Evolutionary conservation across 2,113 vertebrate species (phyloP).

Genomic region (Desmodus rotundus): DNA sequence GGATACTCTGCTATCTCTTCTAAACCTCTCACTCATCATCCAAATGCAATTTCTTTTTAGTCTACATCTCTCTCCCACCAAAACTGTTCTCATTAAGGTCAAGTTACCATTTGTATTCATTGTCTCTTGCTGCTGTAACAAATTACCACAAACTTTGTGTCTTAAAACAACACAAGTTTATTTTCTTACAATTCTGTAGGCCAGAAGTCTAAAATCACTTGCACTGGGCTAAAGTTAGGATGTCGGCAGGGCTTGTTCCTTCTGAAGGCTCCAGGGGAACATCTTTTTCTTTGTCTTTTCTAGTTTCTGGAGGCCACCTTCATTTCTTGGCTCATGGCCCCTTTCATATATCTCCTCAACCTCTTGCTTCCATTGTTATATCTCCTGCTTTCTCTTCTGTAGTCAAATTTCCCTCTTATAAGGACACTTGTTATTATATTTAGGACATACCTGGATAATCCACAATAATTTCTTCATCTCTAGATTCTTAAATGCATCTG

Average conservation of each 20-base stretch:
- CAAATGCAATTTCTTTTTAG: neutral
- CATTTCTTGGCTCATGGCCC: neutral
- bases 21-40: neutral
- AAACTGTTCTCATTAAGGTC: neutral
- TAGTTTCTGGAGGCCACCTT: neutral
- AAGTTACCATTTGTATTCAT: neutral
- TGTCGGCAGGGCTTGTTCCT: neutral
- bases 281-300: neutral
- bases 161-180: neutral
- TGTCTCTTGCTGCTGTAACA: constrained; percentile 16
- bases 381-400: neutral
- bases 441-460: neutral
- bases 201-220: constrained; percentile 1
- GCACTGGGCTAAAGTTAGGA: neutral
- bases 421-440: neutral
- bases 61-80: neutral
- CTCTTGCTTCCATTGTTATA: neutral
- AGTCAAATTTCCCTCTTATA: neutral
- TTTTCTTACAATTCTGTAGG: neutral
- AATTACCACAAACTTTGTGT: neutral
- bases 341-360: neutral
- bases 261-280: neutral
- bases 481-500: neutral
- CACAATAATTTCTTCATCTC: neutral
- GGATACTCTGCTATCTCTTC: neutral